Evolutionary conservation across 2,888 invertebrate genomes (phyloP).

Genomic region (Steinernema scapterisci): DNA sequence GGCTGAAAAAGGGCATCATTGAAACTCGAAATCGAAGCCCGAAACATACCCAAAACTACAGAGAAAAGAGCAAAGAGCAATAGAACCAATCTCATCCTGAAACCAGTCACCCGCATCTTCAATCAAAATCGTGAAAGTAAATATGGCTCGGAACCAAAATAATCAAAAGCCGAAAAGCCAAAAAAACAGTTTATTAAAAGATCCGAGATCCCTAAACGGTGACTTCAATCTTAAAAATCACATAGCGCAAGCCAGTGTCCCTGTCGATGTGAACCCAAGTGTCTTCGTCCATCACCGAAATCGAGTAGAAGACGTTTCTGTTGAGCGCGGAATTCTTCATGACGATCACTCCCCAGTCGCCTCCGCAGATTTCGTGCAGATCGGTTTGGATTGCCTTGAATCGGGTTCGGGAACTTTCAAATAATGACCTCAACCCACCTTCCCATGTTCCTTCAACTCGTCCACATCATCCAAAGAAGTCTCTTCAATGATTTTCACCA

Average conservation of each 20-base stretch:
- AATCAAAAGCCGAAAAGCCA: neutral
- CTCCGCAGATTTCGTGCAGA: neutral
- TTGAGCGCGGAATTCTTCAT: neutral
- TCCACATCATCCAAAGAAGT: neutral
- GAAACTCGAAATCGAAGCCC: too few relatives aligned
- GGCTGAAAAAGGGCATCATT: neutral
- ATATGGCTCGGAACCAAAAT: neutral
- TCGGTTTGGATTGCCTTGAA: neutral
- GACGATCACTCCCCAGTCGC: conserved; percentile 7
- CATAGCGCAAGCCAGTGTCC: neutral
- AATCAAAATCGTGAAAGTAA: too few relatives aligned
- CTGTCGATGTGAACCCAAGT: neutral
- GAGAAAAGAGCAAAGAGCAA: neutral
- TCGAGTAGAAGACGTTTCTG: conserved; percentile 2
- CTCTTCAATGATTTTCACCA: neutral
- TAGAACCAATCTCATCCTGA: neutral
- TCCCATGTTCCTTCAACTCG: neutral
- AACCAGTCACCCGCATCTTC: neutral
- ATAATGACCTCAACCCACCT: neutral
- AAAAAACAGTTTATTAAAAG: neutral
- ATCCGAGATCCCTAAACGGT: too few relatives aligned
- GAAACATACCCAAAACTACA: too few relatives aligned
- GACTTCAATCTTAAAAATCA: neutral
- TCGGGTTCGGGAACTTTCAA: neutral
- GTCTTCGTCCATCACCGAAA: neutral